These are phyloP conservation scores for Drosophila atripex DNA, from an alignment of 2,888 invertebrate species.

Conservation along the genomic window DNA sequence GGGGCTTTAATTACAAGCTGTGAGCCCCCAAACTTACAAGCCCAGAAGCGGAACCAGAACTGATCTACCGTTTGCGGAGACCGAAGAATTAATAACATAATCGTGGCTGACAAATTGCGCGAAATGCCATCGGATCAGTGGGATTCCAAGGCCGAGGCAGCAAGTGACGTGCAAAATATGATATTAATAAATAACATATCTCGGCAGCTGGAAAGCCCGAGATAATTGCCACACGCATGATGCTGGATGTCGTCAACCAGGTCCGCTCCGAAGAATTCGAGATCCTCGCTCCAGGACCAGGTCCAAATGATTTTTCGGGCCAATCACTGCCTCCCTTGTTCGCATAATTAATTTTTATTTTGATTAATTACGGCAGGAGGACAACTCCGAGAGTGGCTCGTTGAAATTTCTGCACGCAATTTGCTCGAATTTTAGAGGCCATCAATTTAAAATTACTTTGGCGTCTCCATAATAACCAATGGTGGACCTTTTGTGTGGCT, in stretches of 20 bases:
- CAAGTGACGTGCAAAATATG: constrained; percentile 53
- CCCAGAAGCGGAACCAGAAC: background rate
- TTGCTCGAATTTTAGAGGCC: constrained; percentile 3
- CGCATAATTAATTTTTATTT: constrained; percentile 72
- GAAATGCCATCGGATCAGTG: constrained; percentile 52
- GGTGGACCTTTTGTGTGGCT: background rate
- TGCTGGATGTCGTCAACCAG: constrained; percentile 13
- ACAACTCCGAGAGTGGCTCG: constrained; percentile 2
- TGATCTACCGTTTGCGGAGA: background rate
- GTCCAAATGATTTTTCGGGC: constrained; percentile 4
- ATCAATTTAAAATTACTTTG: background rate
- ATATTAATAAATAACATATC: constrained; percentile 66
- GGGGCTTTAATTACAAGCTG: constrained; percentile 5
- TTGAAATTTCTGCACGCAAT: constrained; percentile 45
- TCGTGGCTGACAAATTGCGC: constrained; percentile 55
- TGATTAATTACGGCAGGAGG: constrained; percentile 65
- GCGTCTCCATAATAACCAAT: background rate
- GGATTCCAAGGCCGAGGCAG: constrained; percentile 15
- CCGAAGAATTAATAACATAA: constrained; percentile 57
- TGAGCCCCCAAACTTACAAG: background rate
- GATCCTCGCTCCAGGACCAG: constrained; percentile 19
- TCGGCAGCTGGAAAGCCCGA: constrained; percentile 9
- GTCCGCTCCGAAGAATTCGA: constrained; percentile 13
- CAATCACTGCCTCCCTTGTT: constrained; percentile 23
- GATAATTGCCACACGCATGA: constrained; percentile 55